These are phyloP conservation scores for Calephelis virginiensis DNA, from an alignment of 1,140 invertebrate genomes.

Conservation along the genomic window DNA sequence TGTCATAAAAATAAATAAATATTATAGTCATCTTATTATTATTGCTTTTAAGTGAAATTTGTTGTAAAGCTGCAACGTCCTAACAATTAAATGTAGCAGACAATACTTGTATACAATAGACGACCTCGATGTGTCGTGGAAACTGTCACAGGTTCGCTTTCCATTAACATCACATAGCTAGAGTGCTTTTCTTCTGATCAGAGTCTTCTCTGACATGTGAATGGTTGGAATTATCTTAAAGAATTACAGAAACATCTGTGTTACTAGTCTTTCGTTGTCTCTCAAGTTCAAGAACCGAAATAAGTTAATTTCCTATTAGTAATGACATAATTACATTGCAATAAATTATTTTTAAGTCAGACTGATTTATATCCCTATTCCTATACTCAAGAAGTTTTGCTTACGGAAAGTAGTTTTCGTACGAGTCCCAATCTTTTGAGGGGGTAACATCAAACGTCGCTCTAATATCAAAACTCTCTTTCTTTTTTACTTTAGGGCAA, in stretches of 20 bases:
- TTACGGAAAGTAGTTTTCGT: too few relatives aligned
- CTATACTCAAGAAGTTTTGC: too few relatives aligned
- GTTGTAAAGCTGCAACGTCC: slow-evolving; percentile 38
- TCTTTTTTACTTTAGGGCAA: too few relatives aligned
- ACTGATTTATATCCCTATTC: too few relatives aligned
- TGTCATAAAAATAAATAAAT: too few relatives aligned
- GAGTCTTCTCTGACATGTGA: slow-evolving; percentile 31
- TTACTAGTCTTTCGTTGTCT: slow-evolving; percentile 1
- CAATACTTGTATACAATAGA: slow-evolving; percentile 49
- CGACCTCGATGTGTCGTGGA: slow-evolving; percentile 63
- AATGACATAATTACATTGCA: not conserved
- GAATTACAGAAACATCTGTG: slow-evolving; percentile 4
- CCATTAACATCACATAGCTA: slow-evolving; percentile 48
- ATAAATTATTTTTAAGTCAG: too few relatives aligned
- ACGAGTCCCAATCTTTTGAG: too few relatives aligned
- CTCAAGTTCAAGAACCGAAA: not conserved
- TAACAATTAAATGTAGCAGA: slow-evolving; percentile 46
- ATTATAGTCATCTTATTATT: not conserved
- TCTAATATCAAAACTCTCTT: too few relatives aligned
- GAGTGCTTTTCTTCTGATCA: slow-evolving; percentile 30
- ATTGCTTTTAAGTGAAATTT: slow-evolving; percentile 7
- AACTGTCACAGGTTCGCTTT: slow-evolving; percentile 63
- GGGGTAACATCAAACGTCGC: too few relatives aligned
- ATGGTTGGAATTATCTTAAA: slow-evolving; percentile 19
- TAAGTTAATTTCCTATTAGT: not conserved